Evolutionary conservation across 2,113 vertebrate genomes (phyloP).

Genomic region (Chitala chitala): DNA sequence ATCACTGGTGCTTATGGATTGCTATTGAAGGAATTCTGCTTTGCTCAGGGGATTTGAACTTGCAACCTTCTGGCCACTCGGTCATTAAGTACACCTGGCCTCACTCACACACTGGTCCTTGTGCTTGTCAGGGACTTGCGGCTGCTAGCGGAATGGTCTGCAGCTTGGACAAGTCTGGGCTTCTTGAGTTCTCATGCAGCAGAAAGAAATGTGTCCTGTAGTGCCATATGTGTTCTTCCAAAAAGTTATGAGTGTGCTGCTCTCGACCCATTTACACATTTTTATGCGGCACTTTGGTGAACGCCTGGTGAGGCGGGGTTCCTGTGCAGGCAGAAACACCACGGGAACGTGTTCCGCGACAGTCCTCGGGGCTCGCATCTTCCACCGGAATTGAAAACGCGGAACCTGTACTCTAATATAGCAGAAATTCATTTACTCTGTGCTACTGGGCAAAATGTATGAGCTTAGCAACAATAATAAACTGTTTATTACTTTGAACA

Average conservation of each 20-base stretch:
- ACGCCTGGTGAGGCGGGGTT: background rate
- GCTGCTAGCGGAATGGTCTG: constrained; percentile 6
- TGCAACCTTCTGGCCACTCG: background rate
- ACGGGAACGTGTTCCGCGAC: background rate
- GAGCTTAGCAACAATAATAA: background rate
- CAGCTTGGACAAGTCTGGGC: background rate
- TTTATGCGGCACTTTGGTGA: background rate
- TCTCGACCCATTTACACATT: background rate
- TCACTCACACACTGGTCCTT: background rate
- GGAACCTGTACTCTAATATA: background rate
- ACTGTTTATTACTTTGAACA: constrained; percentile 4
- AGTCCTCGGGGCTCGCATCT: background rate
- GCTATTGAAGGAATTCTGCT: background rate
- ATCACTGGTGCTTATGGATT: constrained; percentile 10
- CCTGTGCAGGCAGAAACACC: background rate
- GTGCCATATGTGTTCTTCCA: background rate
- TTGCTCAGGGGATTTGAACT: constrained; percentile 11
- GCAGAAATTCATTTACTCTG: constrained; percentile 4
- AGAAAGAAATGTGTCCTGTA: constrained; percentile 2
- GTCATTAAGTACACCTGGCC: background rate
- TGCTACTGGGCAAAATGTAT: background rate
- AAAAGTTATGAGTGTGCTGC: background rate
- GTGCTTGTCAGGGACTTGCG: background rate
- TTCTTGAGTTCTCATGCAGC: background rate
- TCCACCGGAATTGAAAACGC: constrained; percentile 1